Percentiles rank a stretch among this genome's conserved stretches.
Conservation (phyloP, 2,113 vertebrate species). For the Pangasianodon gigas region DNA sequence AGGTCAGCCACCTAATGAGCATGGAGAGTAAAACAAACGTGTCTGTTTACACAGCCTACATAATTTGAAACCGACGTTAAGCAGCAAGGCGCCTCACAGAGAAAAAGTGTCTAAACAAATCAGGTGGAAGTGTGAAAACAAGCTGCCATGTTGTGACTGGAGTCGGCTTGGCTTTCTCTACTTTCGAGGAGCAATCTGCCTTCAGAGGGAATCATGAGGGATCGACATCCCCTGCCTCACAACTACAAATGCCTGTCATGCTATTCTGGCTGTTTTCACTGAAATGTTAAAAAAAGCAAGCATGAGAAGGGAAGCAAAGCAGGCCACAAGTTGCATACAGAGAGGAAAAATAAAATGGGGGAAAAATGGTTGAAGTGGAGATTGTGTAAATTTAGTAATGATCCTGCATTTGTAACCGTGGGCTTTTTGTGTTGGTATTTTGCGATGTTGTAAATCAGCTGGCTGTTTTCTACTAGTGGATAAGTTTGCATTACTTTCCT, state of each 20-base stretch:
- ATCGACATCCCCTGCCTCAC: constrained; percentile 6
- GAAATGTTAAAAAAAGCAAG: constrained; percentile 7
- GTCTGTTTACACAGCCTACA: constrained; percentile 62
- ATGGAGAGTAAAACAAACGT: constrained; percentile 63
- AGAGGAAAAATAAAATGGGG: neutral
- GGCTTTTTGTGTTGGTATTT: constrained; percentile 5
- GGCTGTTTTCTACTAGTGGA: neutral
- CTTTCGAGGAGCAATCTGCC: constrained; percentile 23
- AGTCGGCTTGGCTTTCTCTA: constrained; percentile 16
- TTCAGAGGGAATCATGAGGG: constrained; percentile 11
- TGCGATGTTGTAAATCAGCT: constrained; percentile 35
- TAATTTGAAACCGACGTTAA: constrained; percentile 59
- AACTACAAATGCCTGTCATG: constrained; percentile 30
- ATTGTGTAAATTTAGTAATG: neutral
- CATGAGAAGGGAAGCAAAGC: neutral
- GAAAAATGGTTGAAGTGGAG: constrained; percentile 3
- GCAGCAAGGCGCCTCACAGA: constrained; percentile 26
- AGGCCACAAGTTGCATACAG: neutral
- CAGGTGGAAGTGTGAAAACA: constrained; percentile 57
- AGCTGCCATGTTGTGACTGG: constrained; percentile 46
- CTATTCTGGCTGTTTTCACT: constrained; percentile 19
- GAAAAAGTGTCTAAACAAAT: constrained; percentile 56
- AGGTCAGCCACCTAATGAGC: constrained; percentile 65
- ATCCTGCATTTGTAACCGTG: neutral
- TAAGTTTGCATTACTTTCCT: constrained; percentile 5